Evolutionary conservation across 53 echinoderm and acorn worm genomes (phyloP).

Genomic region (Arbacia lixula): DNA sequence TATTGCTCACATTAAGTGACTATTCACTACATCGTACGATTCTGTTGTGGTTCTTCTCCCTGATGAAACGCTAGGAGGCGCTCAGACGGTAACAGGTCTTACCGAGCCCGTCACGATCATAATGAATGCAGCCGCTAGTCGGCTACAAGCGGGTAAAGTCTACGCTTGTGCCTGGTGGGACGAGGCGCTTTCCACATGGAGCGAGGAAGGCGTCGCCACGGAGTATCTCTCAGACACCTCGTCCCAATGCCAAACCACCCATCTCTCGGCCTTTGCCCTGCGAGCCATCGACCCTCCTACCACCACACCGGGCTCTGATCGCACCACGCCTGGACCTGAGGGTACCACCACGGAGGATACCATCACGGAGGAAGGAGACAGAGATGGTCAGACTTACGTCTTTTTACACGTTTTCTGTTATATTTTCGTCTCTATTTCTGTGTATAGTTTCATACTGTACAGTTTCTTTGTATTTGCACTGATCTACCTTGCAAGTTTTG

Average conservation of each 20-base stretch:
- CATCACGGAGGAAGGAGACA: not conserved
- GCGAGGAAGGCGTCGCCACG: slow-evolving; percentile 67
- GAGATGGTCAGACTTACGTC: not conserved
- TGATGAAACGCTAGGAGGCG: slow-evolving; percentile 41
- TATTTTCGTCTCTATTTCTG: no score
- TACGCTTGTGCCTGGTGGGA: slow-evolving; percentile 83
- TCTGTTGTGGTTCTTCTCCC: not conserved
- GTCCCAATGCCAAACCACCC: slow-evolving; percentile 66
- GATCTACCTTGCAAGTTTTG: no score
- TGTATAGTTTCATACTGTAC: no score
- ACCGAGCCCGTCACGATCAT: slow-evolving; percentile 59
- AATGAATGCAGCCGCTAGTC: slow-evolving; percentile 62
- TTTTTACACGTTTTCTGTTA: not conserved
- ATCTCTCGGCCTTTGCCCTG: slow-evolving; percentile 70
- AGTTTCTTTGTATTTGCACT: no score
- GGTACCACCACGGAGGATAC: not conserved
- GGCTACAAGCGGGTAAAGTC: slow-evolving; percentile 42
- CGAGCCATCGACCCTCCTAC: slow-evolving; percentile 51
- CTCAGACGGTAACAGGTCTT: slow-evolving; percentile 59
- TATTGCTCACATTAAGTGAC: no score
- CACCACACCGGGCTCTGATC: no score
- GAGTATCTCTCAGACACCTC: slow-evolving; percentile 9
- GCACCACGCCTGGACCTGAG: not conserved
- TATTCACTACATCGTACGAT: not conserved
- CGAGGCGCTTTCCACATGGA: slow-evolving; percentile 47